Evolutionary conservation across 2,888 invertebrate genomes (phyloP), one percentile per base, ranked within the genome.

Genomic region (Cerastoderma edule): DNA sequence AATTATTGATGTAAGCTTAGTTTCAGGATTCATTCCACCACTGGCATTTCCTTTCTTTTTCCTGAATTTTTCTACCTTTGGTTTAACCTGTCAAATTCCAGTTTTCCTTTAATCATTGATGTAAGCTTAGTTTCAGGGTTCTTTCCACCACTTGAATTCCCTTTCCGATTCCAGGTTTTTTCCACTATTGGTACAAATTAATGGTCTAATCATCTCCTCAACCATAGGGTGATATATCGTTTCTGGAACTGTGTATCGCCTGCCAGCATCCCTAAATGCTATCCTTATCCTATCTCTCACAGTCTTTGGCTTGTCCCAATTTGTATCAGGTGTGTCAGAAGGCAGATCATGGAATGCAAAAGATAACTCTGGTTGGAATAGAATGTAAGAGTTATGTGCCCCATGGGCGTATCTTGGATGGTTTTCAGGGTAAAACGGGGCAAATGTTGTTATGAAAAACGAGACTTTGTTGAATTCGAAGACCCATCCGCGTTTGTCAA

Each of bases 381-480:
- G 67, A n/a, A 91, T 85, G 54, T 87, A 90, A 67, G 87, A 83
- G 53, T 88, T 72, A 19, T 85, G 70, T 44, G 82, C 84, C 0
- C 85, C 88, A 69, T 86, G 88, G 6, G 83, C 60, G 71, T 85
- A 89, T 69, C 90, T 71, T 4, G 90, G 85, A 76, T 89, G 84
- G 13, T 75, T 76, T 44, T 76, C 77, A 0, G 90, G 88, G 72
- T 91, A 91, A 76, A 88, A 89, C 5, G 89, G 90, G 1, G 89
- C 88, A 77, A 91, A 91, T 19, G 90, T 89, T 39, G 91, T 91
- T 22, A 91, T 82, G 74, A 91, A 91, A 75, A 89, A 89, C 6
- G 89, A 89, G 16, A 83, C 57, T 39, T 83, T 82, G 79, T 90
- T 86, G 72, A 89, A 90, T 74, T 89, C 80, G 74, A 91, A 91